These are phyloP conservation scores for Salmo trutta DNA, from an alignment of 2,797 vertebrate genomes.

Conservation along the genomic window DNA sequence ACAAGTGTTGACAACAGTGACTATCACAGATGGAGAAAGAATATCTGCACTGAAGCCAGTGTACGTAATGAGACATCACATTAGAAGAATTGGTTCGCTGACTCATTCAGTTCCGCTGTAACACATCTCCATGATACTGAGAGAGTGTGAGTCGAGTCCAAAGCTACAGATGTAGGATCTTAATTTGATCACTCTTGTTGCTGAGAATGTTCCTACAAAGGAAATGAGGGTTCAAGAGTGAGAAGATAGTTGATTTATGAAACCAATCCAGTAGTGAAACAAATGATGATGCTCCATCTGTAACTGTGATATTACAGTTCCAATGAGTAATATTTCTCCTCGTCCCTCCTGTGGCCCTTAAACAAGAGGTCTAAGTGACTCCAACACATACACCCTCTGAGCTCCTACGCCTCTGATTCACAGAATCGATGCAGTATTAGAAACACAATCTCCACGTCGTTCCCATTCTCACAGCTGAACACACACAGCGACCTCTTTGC, in stretches of 20 bases:
- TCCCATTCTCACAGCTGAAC: neutral
- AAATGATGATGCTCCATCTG: too few species aligned
- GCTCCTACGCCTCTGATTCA: constrained; percentile 49
- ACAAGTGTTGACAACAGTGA: neutral
- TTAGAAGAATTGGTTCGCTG: neutral
- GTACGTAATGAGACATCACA: neutral
- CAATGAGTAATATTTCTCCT: constrained; percentile 27
- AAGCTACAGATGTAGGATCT: neutral
- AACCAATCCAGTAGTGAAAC: too few species aligned
- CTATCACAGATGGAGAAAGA: neutral
- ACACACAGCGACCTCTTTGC: neutral
- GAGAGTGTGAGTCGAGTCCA: neutral
- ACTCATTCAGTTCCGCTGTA: neutral
- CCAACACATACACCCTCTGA: constrained; percentile 30
- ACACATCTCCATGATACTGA: neutral
- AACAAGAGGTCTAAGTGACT: constrained; percentile 56
- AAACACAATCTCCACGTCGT: constrained; percentile 50
- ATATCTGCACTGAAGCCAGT: neutral
- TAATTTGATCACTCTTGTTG: too few species aligned
- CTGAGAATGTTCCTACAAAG: too few species aligned
- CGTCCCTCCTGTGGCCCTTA: constrained; percentile 46
- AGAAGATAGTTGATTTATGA: too few species aligned
- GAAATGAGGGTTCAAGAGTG: too few species aligned
- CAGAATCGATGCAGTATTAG: constrained; percentile 34
- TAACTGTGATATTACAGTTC: constrained; percentile 13